Evolutionary conservation across 2,113 vertebrate genomes (phyloP).

Genomic region (Thermophis baileyi): DNA sequence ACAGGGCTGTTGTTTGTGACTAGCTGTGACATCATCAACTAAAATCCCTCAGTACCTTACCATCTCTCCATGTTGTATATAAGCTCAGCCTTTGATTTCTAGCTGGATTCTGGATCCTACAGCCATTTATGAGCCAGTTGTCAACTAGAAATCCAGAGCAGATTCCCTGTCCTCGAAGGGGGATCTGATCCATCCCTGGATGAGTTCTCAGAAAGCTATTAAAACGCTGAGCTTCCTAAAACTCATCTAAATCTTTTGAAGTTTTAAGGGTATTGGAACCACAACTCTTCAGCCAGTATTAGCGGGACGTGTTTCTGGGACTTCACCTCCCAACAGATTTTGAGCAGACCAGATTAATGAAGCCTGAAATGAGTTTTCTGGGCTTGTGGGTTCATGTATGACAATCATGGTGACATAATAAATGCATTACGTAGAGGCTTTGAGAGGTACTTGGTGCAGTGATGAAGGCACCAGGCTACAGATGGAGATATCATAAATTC

Average conservation of each 20-base stretch:
- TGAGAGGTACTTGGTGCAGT: background rate
- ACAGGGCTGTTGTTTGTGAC: background rate
- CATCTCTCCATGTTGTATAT: background rate
- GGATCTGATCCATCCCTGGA: background rate
- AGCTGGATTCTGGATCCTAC: background rate
- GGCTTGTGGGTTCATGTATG: background rate
- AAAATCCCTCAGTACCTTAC: background rate
- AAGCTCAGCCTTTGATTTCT: background rate
- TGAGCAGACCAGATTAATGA: background rate
- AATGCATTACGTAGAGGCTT: background rate
- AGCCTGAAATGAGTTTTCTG: background rate
- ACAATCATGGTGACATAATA: background rate
- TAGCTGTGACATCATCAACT: background rate
- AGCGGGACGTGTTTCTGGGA: background rate
- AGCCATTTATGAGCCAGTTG: background rate
- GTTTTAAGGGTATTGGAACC: background rate
- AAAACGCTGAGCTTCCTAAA: background rate
- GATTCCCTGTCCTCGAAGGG: background rate
- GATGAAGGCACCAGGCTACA: background rate
- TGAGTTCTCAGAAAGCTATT: background rate
- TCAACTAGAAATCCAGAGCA: background rate
- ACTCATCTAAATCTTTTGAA: background rate
- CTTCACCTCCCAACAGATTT: background rate
- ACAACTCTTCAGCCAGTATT: background rate
- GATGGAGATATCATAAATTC: background rate